A percentile compares a stretch with the other conserved stretches of the same genome.
Conservation (phyloP, 2,797 vertebrate genomes). For the Cirrhinus mrigala region DNA sequence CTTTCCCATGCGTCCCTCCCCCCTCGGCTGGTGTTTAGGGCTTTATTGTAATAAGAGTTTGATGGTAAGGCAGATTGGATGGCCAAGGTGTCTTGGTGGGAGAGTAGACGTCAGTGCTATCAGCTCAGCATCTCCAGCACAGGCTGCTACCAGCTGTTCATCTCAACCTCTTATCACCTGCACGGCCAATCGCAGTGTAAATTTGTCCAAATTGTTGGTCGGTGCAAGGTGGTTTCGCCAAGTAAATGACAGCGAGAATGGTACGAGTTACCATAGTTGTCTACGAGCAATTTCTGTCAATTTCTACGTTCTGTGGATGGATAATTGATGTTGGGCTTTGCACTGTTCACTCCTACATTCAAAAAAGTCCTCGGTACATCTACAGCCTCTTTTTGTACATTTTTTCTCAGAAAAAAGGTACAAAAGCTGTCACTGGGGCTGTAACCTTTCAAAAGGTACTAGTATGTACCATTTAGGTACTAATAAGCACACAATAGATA, state of each 20-base stretch:
- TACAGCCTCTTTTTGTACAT: background rate
- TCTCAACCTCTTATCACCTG: conserved; percentile 49
- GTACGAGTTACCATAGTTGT: background rate
- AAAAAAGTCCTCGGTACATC: background rate
- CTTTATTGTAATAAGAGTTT: conserved; percentile 63
- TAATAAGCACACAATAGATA: background rate
- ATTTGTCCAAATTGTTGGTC: conserved; percentile 51
- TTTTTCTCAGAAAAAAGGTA: background rate
- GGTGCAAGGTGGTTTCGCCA: conserved; percentile 7
- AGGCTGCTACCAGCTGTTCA: conserved; percentile 61
- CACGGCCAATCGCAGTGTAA: conserved; percentile 39
- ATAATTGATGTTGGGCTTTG: background rate
- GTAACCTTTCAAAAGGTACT: background rate
- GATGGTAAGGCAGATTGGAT: conserved; percentile 53
- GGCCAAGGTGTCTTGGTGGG: conserved; percentile 50
- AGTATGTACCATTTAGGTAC: background rate
- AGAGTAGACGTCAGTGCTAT: conserved; percentile 53
- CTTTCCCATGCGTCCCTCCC: conserved; percentile 10
- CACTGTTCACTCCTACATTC: too few species aligned
- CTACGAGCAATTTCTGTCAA: background rate
- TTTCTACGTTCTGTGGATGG: background rate
- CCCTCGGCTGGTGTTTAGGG: conserved; percentile 15
- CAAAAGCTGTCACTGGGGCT: background rate
- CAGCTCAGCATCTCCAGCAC: conserved; percentile 52
- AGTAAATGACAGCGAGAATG: conserved; percentile 47